Conservation (phyloP, 2,888 invertebrate species). For the Cephus pulcher region DNA sequence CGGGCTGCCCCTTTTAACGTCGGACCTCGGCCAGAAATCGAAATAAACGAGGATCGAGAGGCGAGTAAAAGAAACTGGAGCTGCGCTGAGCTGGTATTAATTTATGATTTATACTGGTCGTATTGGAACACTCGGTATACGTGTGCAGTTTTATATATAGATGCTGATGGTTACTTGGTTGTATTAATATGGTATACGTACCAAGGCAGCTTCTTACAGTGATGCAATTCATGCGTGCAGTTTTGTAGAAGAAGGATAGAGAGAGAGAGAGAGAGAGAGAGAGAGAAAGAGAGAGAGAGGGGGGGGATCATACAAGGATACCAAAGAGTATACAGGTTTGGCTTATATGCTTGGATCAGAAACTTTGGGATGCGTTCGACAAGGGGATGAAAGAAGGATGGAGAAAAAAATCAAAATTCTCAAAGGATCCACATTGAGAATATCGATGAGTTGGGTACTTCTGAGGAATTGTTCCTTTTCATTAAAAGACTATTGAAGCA, state of each 20-base stretch:
- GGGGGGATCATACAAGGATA: background rate
- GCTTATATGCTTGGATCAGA: background rate
- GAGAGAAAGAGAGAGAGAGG: too few relatives aligned
- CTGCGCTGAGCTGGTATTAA: conserved; percentile 2
- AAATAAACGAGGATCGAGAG: background rate
- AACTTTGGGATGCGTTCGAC: background rate
- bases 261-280: too few relatives aligned
- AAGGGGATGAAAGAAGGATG: background rate
- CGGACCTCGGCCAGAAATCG: background rate
- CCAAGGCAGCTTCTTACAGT: background rate
- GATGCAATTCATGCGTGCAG: background rate
- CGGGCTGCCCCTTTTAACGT: background rate
- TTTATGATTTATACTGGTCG: background rate
- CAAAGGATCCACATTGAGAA: background rate
- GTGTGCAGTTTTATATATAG: background rate
- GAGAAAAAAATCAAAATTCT: background rate
- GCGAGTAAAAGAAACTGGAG: background rate
- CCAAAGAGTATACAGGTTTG: background rate
- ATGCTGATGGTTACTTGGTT: background rate
- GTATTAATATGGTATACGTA: background rate
- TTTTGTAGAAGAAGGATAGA: background rate
- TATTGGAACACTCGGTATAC: background rate
- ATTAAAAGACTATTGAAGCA: background rate
- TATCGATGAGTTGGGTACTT: background rate
- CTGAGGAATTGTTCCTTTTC: background rate